phyloP scores from a whole-genome alignment of 2,797 vertebrate genomes.

The Apodemus agrarius region DNA sequence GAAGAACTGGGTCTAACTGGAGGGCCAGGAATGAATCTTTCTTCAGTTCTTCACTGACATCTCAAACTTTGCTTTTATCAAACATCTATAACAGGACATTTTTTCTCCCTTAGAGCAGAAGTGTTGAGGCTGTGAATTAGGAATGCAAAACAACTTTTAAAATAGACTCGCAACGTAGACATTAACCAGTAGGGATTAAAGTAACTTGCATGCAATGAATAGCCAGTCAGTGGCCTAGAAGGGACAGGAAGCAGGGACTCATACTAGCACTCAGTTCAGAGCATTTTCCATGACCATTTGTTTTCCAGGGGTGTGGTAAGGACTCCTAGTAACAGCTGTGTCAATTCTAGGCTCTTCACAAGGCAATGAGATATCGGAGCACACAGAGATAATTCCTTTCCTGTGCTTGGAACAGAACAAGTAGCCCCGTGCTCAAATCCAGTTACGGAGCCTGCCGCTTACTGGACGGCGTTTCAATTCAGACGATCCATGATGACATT shows the following conservation, averaged over 20 bases:
- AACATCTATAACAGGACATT: neutral
- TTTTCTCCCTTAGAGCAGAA: neutral
- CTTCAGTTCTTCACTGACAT: neutral
- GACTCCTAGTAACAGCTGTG: constrained; percentile 66
- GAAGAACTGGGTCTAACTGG: neutral
- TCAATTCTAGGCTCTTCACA: constrained; percentile 65
- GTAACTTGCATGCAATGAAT: neutral
- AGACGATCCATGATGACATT: neutral
- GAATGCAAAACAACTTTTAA: neutral
- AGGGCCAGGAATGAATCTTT: neutral
- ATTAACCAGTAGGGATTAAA: neutral
- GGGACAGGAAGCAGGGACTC: neutral
- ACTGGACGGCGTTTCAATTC: constrained; percentile 43
- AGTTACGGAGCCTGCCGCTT: neutral
- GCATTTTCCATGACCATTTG: neutral
- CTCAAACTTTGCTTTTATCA: neutral
- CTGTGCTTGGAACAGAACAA: constrained; percentile 61
- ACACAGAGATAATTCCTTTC: neutral
- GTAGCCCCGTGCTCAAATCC: neutral
- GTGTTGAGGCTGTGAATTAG: neutral
- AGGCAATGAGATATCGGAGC: neutral
- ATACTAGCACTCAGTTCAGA: neutral
- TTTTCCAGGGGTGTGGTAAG: neutral
- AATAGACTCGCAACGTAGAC: constrained; percentile 10
- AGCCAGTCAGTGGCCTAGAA: neutral